These are phyloP conservation scores for Drosophila macrospina DNA, from an alignment of 2,888 invertebrate species.

Conservation along the genomic window DNA sequence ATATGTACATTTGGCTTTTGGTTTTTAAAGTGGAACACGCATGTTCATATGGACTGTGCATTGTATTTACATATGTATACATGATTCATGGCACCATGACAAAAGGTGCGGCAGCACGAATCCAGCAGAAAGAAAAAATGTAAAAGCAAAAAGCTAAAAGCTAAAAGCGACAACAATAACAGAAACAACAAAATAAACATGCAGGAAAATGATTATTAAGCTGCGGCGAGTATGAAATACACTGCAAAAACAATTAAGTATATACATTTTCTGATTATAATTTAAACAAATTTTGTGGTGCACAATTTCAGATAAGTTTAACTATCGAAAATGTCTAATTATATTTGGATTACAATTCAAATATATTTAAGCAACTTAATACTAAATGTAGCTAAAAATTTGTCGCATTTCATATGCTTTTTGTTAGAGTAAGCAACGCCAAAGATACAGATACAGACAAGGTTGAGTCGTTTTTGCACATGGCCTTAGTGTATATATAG, in stretches of 20 bases:
- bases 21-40: conserved; percentile 74
- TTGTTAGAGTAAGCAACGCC: conserved; percentile 5
- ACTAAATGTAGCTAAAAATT: neutral
- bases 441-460: conserved; percentile 29
- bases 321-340: no score
- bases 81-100: conserved; percentile 72
- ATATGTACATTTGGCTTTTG: conserved; percentile 35
- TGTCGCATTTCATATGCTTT: neutral
- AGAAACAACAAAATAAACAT: conserved; percentile 34
- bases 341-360: no score
- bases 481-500: conserved; percentile 50
- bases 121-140: conserved; percentile 29
- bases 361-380: neutral
- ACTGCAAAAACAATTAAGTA: conserved; percentile 7
- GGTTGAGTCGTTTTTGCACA: conserved; percentile 50
- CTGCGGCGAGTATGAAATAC: conserved; percentile 23
- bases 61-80: conserved; percentile 57
- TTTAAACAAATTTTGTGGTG: no score
- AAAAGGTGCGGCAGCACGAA: conserved; percentile 70
- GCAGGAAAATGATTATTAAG: conserved; percentile 21
- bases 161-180: neutral
- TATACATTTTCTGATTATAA: no score
- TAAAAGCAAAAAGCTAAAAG: conserved; percentile 14
- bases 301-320: no score
- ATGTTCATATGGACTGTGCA: conserved; percentile 53